Evolutionary conservation across 2,797 vertebrate genomes (phyloP), one percentile per base, ranked within the genome.

Genomic region (Silurus aristotelis): DNA sequence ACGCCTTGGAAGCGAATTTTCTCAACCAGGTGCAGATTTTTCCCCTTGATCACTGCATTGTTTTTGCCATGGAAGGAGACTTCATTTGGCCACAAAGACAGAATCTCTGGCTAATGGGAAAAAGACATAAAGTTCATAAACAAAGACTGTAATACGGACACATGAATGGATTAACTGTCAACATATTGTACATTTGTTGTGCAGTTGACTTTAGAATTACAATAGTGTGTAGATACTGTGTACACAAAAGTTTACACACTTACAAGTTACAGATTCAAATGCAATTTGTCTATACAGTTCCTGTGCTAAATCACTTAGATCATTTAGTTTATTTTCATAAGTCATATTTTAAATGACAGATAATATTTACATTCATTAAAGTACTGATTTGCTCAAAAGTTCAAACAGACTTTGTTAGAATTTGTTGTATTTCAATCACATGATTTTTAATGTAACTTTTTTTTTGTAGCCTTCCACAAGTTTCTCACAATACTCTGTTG

Each of bases 51-150:
- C 73, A 91, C 86, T 15, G 95, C 93, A 0, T 94, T 90, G 85
- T 95, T 97, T 92, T 94, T 96, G 72, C 97, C 97, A 64, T 96
- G 89, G 56, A 95, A 94, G 43, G 96, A 96, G 90, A 97, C 93
- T 38, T 91, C 90, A 71, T 88, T 89, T 85, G 96, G 96, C 64
- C 89, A 85, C 83, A 99, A 93, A 89, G 94, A 96, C 68, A 89
- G 84, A 89, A 97, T 94, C 89, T 95, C 91, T 85, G 94, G 94
- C 91, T 91, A 91, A 95, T 92, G 91, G 92, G 73, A 89, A 85
- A 81, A 77, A 86, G 27, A 73, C 68, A 58, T 70, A 9, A 80
- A 27, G 27, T 52, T 52, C 2, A 10, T 52, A 52, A 52, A 52
- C 4, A 71, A 22, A 43, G 58, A 43, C 15, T 27, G 87, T 82